These are phyloP conservation scores for Gastracanthus pulcherrimus DNA, from an alignment of 2,888 invertebrate genomes.

Conservation along the genomic window DNA sequence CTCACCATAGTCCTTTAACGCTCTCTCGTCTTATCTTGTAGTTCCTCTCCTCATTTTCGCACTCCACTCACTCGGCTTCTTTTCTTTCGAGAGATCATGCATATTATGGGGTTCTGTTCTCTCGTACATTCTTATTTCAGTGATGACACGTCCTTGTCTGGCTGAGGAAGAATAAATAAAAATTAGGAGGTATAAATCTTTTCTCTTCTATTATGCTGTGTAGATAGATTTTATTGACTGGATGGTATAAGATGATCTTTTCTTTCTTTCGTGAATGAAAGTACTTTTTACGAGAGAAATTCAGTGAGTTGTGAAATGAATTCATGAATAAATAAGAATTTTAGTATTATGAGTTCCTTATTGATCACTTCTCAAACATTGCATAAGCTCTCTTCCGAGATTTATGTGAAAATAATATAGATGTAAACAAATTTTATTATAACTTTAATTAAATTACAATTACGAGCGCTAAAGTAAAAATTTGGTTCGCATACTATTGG, in stretches of 20 bases:
- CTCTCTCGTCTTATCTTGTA: constrained; percentile 5
- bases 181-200: background rate
- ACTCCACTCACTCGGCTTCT: background rate
- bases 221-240: background rate
- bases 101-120: background rate
- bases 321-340: constrained; percentile 1
- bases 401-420: too few relatives aligned
- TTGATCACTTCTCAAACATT: background rate
- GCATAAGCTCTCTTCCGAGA: background rate
- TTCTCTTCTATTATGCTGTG: background rate
- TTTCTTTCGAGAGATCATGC: too few relatives aligned
- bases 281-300: constrained; percentile 26
- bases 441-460: too few relatives aligned
- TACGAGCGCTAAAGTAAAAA: too few relatives aligned
- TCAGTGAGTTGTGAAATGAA: constrained; percentile 10
- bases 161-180: constrained; percentile 7
- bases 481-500: too few relatives aligned
- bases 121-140: background rate
- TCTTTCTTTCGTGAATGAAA: constrained; percentile 18
- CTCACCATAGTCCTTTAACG: background rate
- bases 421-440: too few relatives aligned
- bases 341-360: background rate
- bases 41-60: constrained; percentile 23
- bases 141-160: constrained; percentile 25
- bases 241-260: background rate